These are phyloP conservation scores for Pyrrhia umbra DNA, from an alignment of 2,888 invertebrate genomes.

Conservation along the genomic window DNA sequence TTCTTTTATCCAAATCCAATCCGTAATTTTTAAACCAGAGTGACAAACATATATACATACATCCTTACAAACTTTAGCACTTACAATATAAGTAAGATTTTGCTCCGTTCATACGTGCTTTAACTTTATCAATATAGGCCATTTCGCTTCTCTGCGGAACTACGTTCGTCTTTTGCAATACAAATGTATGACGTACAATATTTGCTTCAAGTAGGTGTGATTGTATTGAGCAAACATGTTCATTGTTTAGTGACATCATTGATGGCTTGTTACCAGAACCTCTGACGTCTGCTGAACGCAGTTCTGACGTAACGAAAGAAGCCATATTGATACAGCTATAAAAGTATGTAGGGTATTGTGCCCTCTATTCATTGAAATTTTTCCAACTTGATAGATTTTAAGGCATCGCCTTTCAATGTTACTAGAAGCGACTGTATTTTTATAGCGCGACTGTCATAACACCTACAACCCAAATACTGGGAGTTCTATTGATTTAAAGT, in stretches of 20 bases:
- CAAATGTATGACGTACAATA: neutral
- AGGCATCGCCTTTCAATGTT: neutral
- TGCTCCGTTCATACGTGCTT: too few relatives aligned
- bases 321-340: neutral
- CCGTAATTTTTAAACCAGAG: too few relatives aligned
- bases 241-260: neutral
- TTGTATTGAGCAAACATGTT: neutral
- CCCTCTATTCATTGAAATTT: neutral
- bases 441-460: too few relatives aligned
- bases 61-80: too few relatives aligned
- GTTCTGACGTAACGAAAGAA: neutral
- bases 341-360: conserved; percentile 1
- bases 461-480: too few relatives aligned
- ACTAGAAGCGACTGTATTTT: neutral
- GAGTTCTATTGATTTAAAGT: too few relatives aligned
- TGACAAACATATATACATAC: too few relatives aligned
- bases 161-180: neutral
- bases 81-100: too few relatives aligned
- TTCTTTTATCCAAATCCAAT: too few relatives aligned
- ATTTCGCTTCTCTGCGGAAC: too few relatives aligned
- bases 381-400: too few relatives aligned
- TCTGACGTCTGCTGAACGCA: conserved; percentile 1
- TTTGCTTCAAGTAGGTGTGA: neutral
- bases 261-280: neutral
- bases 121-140: too few relatives aligned